Evolutionary conservation across 2,113 vertebrate genomes (phyloP), one percentile per base, ranked within the genome.

Genomic region (Tupaia chinensis): DNA sequence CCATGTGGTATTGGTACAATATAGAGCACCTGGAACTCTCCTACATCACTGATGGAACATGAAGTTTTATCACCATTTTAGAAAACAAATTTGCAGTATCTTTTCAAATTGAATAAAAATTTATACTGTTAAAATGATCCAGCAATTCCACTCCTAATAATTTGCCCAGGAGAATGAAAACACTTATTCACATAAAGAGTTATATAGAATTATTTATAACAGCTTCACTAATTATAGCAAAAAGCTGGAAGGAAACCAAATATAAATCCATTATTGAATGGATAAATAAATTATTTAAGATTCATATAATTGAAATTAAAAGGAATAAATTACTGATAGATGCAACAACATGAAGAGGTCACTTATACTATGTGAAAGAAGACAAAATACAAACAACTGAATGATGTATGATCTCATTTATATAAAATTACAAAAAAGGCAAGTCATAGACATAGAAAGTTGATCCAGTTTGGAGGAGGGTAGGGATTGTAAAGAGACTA

Each of bases 401-500:
- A 82, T 81, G 17, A 23, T 88, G 1, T 17, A 9, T 54, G 9
- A 81, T 20, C 15, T 44, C 44, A 44, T 44, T 44, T 44, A 44
- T 44, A 44, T 44, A 44, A 44, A 44, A 44, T 44, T 44, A 76
- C 5, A 23, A 63, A 80, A 84, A 84, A 1, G 34, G 7, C 80
- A 53, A 53, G 9, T 53, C 29, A 68, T 20, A 61, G 32, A 23
- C 13, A 69, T 17, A 10, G 5, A 73, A 32, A 20, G 8, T 20
- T 70, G 25, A 65, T 80, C 20, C 2, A 25, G 63, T 78, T 34
- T 27, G 17, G 17, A 68, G 9, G 0, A 22, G 22, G 23, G 8
- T 1, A 9, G 5, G 0, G 3, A 27, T 5, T 54, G 0, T 60
- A 20, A 89, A 44, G n/a, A 23, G 0, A 76, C 17, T 60, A 11